Base-by-base conservation (phyloP, 2,888 invertebrate species). In the Papilio elwesi region DNA sequence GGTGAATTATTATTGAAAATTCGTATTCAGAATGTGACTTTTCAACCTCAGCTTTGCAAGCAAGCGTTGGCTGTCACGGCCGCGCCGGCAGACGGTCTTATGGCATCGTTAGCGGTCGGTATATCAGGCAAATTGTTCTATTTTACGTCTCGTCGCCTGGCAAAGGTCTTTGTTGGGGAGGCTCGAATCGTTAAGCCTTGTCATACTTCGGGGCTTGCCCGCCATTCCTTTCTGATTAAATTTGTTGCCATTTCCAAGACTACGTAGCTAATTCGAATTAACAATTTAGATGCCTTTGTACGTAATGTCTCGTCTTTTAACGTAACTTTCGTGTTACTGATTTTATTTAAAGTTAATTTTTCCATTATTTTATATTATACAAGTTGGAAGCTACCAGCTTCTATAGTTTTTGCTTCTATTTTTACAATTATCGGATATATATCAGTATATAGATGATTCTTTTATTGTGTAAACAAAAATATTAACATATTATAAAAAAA, bases 101-200 rank as follows among this genome's bases (percentile, higher is more conserved):
- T 63, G 73, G 64, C 74, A 67, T 77, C 75, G 75, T 77, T 77
- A 77, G 75, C 68, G 74, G 69, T 67, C 72, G 70, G 70, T 75
- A 70, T 73, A 73, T 74, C 74, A 75, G 68, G 74, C 74, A 75
- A 77, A 76, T 76, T 77, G 75, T 76, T 57, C 76, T 68, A 76
- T 76, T 77, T 77, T 75, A 75, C 76, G 75, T 74, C 73, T 65
- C 73, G 72, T 64, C 68, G 73, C 73, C 69, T 69, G 73, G 57
- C 69, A 73, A 73, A 73, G 73, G 73, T 69, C 74, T 74, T 74
- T 70, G 74, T 70, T 74, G 48, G 62, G 62, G 52, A 67, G 67
- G 48, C 63, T 15, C 6, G 65, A 67, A 73, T 70, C 74, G 70
- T 74, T 70, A 70, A 70, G 70, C 70, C 65, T 38, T 55, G 67